These are phyloP conservation scores for Cephus nigrinus DNA, from an alignment of 2,888 invertebrate species.

Conservation along the genomic window DNA sequence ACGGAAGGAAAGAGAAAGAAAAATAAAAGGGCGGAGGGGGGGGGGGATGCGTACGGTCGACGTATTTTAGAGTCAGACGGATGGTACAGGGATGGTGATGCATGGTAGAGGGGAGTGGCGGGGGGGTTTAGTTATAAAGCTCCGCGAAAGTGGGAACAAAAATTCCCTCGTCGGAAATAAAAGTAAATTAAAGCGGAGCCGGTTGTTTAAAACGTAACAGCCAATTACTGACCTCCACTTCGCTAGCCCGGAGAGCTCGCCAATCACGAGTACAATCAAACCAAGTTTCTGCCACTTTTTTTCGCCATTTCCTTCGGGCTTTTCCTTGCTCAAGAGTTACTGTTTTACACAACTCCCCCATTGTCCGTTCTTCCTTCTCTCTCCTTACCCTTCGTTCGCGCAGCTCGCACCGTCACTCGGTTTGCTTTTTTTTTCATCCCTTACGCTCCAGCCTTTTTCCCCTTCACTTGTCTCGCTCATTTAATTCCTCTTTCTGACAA, in stretches of 20 bases:
- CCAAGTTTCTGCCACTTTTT: constrained; percentile 3
- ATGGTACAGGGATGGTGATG: background rate
- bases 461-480: background rate
- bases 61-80: background rate
- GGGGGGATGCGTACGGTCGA: background rate
- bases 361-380: background rate
- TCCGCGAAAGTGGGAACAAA: constrained; percentile 33
- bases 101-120: background rate
- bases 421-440: background rate
- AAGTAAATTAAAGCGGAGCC: constrained; percentile 54
- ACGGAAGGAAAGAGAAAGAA: background rate
- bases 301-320: background rate
- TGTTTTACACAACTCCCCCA: background rate
- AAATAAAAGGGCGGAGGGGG: background rate
- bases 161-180: constrained; percentile 53
- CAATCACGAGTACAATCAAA: constrained; percentile 32
- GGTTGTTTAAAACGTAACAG: constrained; percentile 55
- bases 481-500: background rate
- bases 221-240: constrained; percentile 47
- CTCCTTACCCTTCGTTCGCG: background rate
- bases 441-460: background rate
- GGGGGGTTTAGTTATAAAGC: constrained; percentile 36
- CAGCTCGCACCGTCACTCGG: background rate
- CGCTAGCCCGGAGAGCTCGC: constrained; percentile 10
- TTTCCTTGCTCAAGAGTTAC: background rate